Evolutionary conservation across 2,797 vertebrate species (phyloP), one percentile per base, ranked within the genome.

Genomic region (Alca torda): DNA sequence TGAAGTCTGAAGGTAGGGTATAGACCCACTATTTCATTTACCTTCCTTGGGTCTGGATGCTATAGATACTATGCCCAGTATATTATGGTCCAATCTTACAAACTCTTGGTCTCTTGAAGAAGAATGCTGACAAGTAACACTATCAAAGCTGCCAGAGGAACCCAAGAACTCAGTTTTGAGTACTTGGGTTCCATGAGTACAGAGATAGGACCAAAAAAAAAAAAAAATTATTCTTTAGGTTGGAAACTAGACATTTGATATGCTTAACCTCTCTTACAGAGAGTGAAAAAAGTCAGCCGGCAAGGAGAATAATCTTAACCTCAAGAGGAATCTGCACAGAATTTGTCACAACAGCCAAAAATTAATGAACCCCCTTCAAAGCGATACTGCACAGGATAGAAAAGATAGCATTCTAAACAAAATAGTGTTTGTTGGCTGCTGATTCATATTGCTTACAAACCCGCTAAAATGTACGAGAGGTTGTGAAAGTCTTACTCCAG

Each of bases 401-500:
- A 74, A 20, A 69, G 18, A n/a, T 16, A 46, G 76, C 53, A 64
- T 48, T 46, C 26, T 10, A 16, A 60, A 54, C 78, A 21, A 64
- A 73, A 13, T 11, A 16, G 5, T 20, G 11, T 35, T 37, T 31
- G 3, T 17, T 51, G 14, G 21, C 64, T 0, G 0, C 50, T 56
- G 46, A 35, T 81, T 77, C n/a, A 2, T 12, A 46, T 26, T 74
- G 26, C 74, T 86, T 50, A 61, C 28, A 70, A 65, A 86, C 24
- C 9, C 10, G 48, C 35, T 35, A 5, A 81, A 59, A 25, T 28
- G 19, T 31, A 10, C 5, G 1, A 50, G 57, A 60, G 25, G 16
- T 10, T 48, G 51, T 90, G 39, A 35, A 84, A 65, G 11, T 67
- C 37, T 64, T 50, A 48, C 35, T 41, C 16, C 11, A 4, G 20